These are phyloP conservation scores for Euwallacea similis DNA, from an alignment of 1,140 invertebrate species.

Conservation along the genomic window DNA sequence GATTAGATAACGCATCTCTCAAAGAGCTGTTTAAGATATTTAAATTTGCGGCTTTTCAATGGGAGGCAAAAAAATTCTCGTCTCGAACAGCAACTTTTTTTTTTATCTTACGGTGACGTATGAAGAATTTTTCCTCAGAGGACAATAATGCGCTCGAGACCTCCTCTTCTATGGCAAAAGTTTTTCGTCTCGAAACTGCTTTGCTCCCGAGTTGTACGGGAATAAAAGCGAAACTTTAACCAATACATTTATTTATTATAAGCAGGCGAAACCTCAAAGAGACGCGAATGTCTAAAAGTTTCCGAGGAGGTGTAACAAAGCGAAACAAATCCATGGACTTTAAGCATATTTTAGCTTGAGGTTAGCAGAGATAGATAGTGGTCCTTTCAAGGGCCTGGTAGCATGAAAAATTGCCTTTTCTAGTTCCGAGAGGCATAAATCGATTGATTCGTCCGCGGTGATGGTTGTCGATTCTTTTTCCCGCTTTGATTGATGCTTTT, in stretches of 20 bases:
- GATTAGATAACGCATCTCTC: too few species aligned
- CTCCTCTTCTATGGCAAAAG: too few species aligned
- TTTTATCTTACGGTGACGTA: too few species aligned
- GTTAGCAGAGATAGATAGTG: slow-evolving; percentile 30
- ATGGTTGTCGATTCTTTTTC: slow-evolving; percentile 15
- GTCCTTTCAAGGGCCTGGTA: slow-evolving; percentile 22
- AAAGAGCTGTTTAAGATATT: too few species aligned
- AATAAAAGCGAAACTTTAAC: not conserved
- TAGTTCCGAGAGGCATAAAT: slow-evolving; percentile 25
- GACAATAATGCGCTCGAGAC: too few species aligned
- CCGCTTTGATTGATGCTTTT: slow-evolving; percentile 23
- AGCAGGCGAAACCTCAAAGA: not conserved
- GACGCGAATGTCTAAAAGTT: slow-evolving; percentile 1
- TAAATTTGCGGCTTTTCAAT: too few species aligned
- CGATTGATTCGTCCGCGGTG: slow-evolving; percentile 26
- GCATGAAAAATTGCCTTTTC: slow-evolving; percentile 33
- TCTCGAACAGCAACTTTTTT: too few species aligned
- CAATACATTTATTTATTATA: slow-evolving; percentile 4
- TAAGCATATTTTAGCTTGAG: slow-evolving; percentile 27
- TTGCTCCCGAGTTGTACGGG: not conserved
- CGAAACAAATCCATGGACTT: slow-evolving; percentile 27
- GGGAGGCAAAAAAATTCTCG: too few species aligned
- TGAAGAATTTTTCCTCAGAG: too few species aligned
- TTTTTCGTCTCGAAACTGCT: too few species aligned
- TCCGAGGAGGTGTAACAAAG: slow-evolving; percentile 1